phyloP scores from a whole-genome alignment of 2,888 invertebrate genomes.

The Ophonus ardosiacus region DNA sequence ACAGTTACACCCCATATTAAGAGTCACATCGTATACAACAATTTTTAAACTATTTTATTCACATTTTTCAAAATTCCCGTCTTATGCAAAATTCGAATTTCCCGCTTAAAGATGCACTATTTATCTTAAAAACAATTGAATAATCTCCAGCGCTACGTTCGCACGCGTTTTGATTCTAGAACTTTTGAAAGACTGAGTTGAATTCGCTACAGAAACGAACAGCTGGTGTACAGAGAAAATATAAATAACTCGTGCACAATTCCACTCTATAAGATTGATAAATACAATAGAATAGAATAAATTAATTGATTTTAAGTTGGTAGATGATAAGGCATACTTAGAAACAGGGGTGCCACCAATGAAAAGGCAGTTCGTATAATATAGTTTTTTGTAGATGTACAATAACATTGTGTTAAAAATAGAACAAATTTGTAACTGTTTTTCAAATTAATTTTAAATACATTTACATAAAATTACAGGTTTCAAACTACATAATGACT shows the following conservation, averaged over 20 bases:
- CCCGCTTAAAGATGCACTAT: not conserved
- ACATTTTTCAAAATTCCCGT: too few relatives aligned
- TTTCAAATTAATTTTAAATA: too few relatives aligned
- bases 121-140: not conserved
- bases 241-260: not conserved
- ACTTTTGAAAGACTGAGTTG: not conserved
- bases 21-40: too few relatives aligned
- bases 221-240: not conserved
- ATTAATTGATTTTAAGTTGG: not conserved
- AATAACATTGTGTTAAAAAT: too few relatives aligned
- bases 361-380: not conserved
- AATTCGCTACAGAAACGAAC: not conserved
- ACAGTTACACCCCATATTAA: too few relatives aligned
- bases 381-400: too few relatives aligned
- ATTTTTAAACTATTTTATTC: too few relatives aligned
- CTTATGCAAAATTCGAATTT: not conserved
- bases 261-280: not conserved
- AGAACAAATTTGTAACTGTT: too few relatives aligned
- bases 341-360: not conserved
- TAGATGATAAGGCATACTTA: not conserved
- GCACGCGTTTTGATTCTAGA: constrained; percentile 17
- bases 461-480: too few relatives aligned
- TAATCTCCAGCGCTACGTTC: not conserved
- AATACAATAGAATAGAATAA: not conserved
- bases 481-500: too few relatives aligned